A percentile compares a stretch with the other conserved stretches of the same genome.
Evolutionary conservation across 2,113 vertebrate genomes (phyloP).

Genomic region (Phainopepla nitens): DNA sequence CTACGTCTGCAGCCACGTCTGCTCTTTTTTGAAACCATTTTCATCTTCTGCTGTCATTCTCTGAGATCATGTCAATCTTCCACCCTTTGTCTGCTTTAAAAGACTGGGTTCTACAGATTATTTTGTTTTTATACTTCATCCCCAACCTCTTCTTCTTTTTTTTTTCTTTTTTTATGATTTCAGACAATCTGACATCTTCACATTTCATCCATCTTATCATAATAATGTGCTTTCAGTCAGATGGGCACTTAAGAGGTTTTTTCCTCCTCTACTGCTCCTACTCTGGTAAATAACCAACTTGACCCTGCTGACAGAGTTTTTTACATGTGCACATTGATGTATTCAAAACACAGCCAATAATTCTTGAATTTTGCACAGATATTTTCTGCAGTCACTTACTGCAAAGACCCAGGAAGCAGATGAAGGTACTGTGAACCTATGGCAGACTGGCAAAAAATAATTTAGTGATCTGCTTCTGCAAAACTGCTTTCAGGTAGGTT

Average conservation of each 20-base stretch:
- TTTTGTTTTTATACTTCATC: not conserved
- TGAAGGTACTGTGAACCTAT: not conserved
- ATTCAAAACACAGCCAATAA: not conserved
- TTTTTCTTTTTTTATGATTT: not conserved
- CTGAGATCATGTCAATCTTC: not conserved
- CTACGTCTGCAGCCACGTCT: accelerated
- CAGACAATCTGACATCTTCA: not conserved
- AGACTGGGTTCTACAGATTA: not conserved
- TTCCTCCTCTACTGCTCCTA: not conserved
- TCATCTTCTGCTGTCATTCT: not conserved
- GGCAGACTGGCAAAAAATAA: not conserved
- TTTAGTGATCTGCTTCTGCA: not conserved
- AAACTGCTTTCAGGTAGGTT: not conserved
- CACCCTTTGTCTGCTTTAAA: not conserved
- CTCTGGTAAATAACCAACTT: not conserved
- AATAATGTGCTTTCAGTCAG: not conserved
- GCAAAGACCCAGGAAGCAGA: not conserved
- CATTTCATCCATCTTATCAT: not conserved
- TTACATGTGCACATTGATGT: not conserved
- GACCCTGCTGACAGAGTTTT: not conserved
- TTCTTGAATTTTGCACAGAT: not conserved
- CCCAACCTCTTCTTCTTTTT: accelerated
- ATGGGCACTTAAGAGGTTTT: not conserved
- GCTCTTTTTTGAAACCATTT: not conserved
- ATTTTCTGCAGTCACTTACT: not conserved